Percentiles rank a stretch among this genome's conserved stretches.
These are phyloP conservation scores for Mugil cephalus DNA, from an alignment of 2,113 vertebrate genomes.

Conservation along the genomic window DNA sequence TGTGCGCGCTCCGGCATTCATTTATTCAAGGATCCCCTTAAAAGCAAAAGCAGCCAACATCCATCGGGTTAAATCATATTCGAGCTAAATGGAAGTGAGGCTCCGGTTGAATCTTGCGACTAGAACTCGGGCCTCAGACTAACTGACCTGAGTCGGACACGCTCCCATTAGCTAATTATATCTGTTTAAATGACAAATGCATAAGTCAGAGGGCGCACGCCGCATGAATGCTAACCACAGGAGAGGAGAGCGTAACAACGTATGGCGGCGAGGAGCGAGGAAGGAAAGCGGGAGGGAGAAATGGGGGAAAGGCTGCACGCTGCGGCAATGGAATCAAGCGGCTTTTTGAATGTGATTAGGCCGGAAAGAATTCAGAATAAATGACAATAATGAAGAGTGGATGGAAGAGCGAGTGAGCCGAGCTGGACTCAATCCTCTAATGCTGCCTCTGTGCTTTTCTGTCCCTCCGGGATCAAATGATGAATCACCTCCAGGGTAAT, in stretches of 20 bases:
- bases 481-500: slow-evolving; percentile 21
- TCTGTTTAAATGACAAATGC: slow-evolving; percentile 68
- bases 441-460: not conserved
- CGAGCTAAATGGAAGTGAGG: slow-evolving; percentile 49
- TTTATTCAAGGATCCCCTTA: slow-evolving; percentile 49
- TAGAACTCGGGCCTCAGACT: slow-evolving; percentile 51
- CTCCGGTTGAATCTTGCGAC: slow-evolving; percentile 52
- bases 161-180: slow-evolving; percentile 79
- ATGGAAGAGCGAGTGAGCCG: not conserved
- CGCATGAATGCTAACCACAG: slow-evolving; percentile 68
- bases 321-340: slow-evolving; percentile 11
- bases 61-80: slow-evolving; percentile 52
- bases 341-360: slow-evolving; percentile 26
- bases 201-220: slow-evolving; percentile 53
- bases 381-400: slow-evolving; percentile 28
- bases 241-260: slow-evolving; percentile 17
- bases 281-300: not conserved
- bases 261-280: not conserved
- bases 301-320: not conserved
- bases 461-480: not conserved
- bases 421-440: slow-evolving; percentile 22
- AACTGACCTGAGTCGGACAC: slow-evolving; percentile 61
- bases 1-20: slow-evolving; percentile 12
- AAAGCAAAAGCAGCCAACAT: slow-evolving; percentile 43
- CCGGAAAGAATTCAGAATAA: slow-evolving; percentile 7